Base-by-base conservation (phyloP, 2,797 vertebrate genomes). In the Spinus pinus region DNA sequence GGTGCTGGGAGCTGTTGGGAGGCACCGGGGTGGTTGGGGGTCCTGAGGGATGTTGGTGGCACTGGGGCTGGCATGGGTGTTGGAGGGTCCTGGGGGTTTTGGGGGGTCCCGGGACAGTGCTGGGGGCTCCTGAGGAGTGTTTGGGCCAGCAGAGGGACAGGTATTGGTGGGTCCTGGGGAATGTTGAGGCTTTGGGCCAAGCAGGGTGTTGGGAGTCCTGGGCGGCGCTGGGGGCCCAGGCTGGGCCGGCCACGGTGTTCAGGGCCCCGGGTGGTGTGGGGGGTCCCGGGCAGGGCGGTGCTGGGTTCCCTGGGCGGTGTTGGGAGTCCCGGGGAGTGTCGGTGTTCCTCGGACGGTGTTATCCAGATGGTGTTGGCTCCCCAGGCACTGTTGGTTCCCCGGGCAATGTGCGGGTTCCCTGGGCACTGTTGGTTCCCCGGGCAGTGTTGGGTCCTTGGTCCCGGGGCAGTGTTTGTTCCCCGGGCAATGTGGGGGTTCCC, bases 81-180 rank as follows among this genome's bases (percentile, higher is more conserved):
- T 54, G 31, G 31, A 28, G 28, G 51, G 19, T 30, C 16, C 18
- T 51, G 28, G 51, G 9, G 18, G 30, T 53, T 31, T 30, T 53
- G 22, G 31, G 54, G 37, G 18, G 2, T 14, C 18, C 56, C 14
- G 0, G 41, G 27, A 51, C 4, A 0, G 37, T 60, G 17, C 6
- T 44, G 46, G 47, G 31, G 17, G 11, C 8, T n/a, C 37, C 65
- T 31, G n/a, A 37, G 23, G 10, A 6, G 8, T n/a, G 41, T 47
- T 54, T 39, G 23, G 57, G 49, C 6, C 57, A 62, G 80, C 2
- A 0, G 15, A 72, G 20, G 7, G 23, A 3, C 8, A 8, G 8
- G 16, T 54, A 10, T 28, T 28, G 23, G 5, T 21, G 5, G 10
- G 8, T 25, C n/a, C 14, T 7, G 15, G 25, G 42, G 39, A 4